phyloP scores from a whole-genome alignment of 2,888 invertebrate genomes.

The Rhamnusium bicolor region DNA sequence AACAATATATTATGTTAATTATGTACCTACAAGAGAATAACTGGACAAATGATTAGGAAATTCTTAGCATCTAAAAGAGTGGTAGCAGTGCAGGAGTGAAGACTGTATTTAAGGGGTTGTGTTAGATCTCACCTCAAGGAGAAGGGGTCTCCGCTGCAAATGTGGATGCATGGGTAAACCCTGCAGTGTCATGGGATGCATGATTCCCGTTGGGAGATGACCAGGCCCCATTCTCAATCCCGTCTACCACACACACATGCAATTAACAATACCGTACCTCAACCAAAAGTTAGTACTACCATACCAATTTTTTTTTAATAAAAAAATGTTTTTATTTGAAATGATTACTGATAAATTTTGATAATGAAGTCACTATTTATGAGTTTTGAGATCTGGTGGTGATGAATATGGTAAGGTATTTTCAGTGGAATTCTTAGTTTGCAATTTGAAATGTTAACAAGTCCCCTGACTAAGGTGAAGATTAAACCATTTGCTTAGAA shows the following conservation, averaged over 20 bases:
- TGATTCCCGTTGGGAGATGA: constrained; percentile 69
- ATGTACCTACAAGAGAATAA: not conserved
- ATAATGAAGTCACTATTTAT: too few relatives aligned
- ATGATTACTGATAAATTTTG: not conserved
- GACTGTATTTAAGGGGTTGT: constrained; percentile 47
- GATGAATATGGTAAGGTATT: too few relatives aligned
- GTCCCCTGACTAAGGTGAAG: too few relatives aligned
- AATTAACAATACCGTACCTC: constrained; percentile 71
- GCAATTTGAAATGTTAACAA: too few relatives aligned
- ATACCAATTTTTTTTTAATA: constrained; percentile 1
- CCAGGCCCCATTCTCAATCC: constrained; percentile 71
- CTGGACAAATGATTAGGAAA: not conserved
- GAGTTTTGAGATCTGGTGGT: too few relatives aligned
- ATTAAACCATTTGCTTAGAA: too few relatives aligned
- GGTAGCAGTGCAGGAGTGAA: constrained; percentile 40
- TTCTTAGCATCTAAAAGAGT: constrained; percentile 6
- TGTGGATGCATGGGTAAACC: constrained; percentile 68
- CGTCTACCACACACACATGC: constrained; percentile 72
- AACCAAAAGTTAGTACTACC: constrained; percentile 60
- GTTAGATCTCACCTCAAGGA: constrained; percentile 84
- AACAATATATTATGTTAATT: too few relatives aligned
- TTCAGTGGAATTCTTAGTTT: too few relatives aligned
- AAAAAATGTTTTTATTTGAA: not conserved
- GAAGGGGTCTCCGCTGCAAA: constrained; percentile 80
- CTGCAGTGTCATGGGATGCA: constrained; percentile 72